Evolutionary conservation across 2,797 vertebrate genomes (phyloP), one percentile per base, ranked within the genome.

Genomic region (Gastrophryne carolinensis): DNA sequence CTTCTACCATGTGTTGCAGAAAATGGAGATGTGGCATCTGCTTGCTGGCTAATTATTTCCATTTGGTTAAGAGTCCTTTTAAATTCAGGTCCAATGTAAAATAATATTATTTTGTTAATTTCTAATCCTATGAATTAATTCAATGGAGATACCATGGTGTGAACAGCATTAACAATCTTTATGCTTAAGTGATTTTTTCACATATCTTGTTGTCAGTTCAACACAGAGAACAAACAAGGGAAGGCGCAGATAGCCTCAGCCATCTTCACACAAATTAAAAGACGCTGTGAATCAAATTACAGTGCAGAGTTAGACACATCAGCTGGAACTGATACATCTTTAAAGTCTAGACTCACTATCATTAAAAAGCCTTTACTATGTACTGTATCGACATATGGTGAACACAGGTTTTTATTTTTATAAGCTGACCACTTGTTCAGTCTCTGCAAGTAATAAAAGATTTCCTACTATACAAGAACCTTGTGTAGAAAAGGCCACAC

Each of bases 151-250:
- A 49, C 58, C 34, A 21, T 58, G 52, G 41, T 30, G 49, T 6
- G 35, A 37, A 66, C 34, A 60, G 72, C 23, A 37, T 39, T 75
- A 75, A 67, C 52, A 61, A 32, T 30, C 60, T 58, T 65, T 56
- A 50, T 61, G 73, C 73, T 24, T 67, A 61, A 68, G 73, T 68
- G 53, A 75, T 67, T 75, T 68, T n/a, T 44, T 68, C 73, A 52
- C 73, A 53, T 50, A 75, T 61, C 27, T 61, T 49, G 39, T 56
- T 61, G 56, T 72, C 63, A 66, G 23, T 67, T 32, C 24, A 29
- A 75, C 54, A 32, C 54, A 74, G 62, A 27, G 27, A 4, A 44
- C 26, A 60, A 50, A 60, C 30, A 39, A 67, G 53, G 52, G 47
- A 75, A 67, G 63, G 63, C 68, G 73, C 39, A 52, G 53, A 75